phyloP scores from a whole-genome alignment of 2,888 invertebrate species.

The Formica aserva region DNA sequence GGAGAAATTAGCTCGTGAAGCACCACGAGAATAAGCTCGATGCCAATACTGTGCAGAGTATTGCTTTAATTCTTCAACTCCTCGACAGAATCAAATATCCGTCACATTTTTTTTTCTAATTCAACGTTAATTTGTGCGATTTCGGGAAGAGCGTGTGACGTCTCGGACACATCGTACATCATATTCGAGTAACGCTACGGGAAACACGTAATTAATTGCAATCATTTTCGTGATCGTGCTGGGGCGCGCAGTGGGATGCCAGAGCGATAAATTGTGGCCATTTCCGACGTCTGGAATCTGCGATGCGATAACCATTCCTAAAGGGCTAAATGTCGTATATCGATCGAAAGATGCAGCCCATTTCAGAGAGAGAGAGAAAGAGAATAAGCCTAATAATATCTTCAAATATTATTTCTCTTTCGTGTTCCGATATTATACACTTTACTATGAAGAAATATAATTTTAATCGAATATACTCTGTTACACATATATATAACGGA shows the following conservation, averaged over 20 bases:
- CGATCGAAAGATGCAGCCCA: slow-evolving; percentile 11
- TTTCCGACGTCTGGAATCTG: slow-evolving; percentile 51
- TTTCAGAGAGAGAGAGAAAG: background rate
- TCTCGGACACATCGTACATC: slow-evolving; percentile 18
- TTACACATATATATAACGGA: background rate
- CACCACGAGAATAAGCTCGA: slow-evolving; percentile 3
- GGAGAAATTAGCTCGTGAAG: slow-evolving; percentile 34
- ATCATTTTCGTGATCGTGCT: slow-evolving; percentile 44
- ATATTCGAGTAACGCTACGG: slow-evolving; percentile 36
- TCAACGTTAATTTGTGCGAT: background rate
- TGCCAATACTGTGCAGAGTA: slow-evolving; percentile 20
- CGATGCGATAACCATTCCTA: slow-evolving; percentile 46
- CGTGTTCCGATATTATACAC: background rate
- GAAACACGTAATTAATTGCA: slow-evolving; percentile 52
- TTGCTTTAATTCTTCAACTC: background rate
- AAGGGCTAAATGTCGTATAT: slow-evolving; percentile 42
- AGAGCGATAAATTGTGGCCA: slow-evolving; percentile 41
- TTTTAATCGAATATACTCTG: slow-evolving; percentile 9
- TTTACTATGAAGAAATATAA: background rate
- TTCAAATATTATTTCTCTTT: slow-evolving; percentile 1
- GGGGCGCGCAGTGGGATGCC: slow-evolving; percentile 29
- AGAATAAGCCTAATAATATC: background rate
- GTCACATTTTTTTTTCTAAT: background rate
- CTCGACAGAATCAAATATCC: background rate
- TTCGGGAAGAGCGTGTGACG: background rate